Percentiles rank a stretch among this genome's conserved stretches.
Evolutionary conservation across 2,888 invertebrate genomes (phyloP).

Genomic region (Cheilosia variabilis): DNA sequence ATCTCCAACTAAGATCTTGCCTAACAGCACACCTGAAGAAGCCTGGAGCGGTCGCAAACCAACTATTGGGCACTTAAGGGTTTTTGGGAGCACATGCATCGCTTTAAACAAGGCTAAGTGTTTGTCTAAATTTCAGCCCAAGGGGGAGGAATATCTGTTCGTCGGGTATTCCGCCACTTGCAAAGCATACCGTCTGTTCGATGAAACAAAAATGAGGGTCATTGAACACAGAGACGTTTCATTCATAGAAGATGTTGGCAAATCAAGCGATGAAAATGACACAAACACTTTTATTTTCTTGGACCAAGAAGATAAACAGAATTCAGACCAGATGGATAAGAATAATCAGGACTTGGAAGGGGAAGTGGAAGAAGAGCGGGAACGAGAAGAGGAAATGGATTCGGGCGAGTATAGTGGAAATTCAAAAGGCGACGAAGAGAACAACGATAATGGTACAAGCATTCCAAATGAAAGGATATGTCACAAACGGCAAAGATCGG

Average conservation of each 20-base stretch:
- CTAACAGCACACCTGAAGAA: no score
- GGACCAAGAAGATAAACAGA: no score
- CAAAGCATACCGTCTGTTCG: conserved; percentile 26
- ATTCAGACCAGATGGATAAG: background rate
- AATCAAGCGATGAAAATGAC: background rate
- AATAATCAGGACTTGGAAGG: background rate
- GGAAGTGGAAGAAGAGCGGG: background rate
- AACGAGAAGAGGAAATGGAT: background rate
- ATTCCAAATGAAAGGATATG: no score
- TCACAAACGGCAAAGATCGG: no score
- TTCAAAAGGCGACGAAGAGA: background rate
- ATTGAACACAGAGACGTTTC: conserved; percentile 13
- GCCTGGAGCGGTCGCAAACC: no score
- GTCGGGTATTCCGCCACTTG: conserved; percentile 59
- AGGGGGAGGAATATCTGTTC: conserved; percentile 44
- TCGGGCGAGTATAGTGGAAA: background rate
- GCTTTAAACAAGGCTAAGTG: background rate
- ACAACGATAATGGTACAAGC: no score
- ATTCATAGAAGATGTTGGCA: background rate
- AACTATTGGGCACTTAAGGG: no score
- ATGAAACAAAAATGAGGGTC: background rate
- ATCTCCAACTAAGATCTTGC: no score
- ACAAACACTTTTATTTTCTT: no score
- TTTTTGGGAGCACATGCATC: no score
- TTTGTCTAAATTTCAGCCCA: conserved; percentile 49